phyloP scores from a whole-genome alignment of 2,113 vertebrate genomes.

The Lates calcarifer region DNA sequence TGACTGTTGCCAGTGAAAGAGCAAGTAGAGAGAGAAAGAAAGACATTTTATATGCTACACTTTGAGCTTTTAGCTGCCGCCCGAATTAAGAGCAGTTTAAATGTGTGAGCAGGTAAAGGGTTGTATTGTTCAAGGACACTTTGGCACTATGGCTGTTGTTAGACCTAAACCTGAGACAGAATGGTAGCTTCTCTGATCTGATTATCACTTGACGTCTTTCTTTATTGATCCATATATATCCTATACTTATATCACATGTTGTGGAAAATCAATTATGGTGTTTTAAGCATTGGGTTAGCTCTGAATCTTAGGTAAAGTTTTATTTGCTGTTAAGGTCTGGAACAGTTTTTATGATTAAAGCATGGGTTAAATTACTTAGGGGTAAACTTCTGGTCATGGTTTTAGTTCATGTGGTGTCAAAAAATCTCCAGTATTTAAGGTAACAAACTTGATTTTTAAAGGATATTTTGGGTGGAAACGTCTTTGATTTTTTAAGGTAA shows the following conservation, averaged over 20 bases:
- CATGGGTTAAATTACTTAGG: too few relatives aligned
- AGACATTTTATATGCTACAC: constrained; percentile 43
- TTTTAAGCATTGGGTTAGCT: background rate
- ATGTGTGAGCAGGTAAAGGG: constrained; percentile 46
- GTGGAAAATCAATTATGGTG: background rate
- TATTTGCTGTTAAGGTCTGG: background rate
- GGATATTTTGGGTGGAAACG: background rate
- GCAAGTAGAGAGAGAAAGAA: constrained; percentile 22
- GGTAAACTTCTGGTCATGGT: too few relatives aligned
- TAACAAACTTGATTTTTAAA: background rate
- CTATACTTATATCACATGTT: background rate
- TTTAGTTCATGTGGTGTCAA: too few relatives aligned
- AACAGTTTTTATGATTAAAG: too few relatives aligned
- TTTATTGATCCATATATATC: background rate
- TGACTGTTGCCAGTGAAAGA: constrained; percentile 65
- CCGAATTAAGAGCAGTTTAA: constrained; percentile 19
- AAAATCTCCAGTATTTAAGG: too few relatives aligned
- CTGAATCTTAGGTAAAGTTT: background rate
- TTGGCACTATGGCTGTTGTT: background rate
- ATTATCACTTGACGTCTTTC: background rate
- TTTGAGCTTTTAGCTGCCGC: constrained; percentile 46
- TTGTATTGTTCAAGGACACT: constrained; percentile 35
- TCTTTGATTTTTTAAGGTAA: background rate
- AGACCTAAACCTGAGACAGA: background rate
- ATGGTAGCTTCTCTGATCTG: background rate